Evolutionary conservation across 2,888 invertebrate genomes (phyloP), one percentile per base, ranked within the genome.

Genomic region (Acleris literana): DNA sequence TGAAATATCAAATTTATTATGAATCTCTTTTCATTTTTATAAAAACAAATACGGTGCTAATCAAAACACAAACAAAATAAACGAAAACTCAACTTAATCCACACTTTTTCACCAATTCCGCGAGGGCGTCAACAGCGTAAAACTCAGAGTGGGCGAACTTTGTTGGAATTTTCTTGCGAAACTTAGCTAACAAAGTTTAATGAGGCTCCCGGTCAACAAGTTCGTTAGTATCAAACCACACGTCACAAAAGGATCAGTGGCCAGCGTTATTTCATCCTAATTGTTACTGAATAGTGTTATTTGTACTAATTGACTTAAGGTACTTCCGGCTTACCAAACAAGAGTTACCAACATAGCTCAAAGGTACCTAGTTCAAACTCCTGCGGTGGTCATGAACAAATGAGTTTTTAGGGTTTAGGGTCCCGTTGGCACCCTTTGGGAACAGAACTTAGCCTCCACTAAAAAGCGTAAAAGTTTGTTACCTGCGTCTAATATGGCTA

Each of bases 161-260:
- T 22, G 44, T 53, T 17, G 43, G 17, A 49, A 59, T 60, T 44
- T 55, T 20, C 44, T 51, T 44, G 16, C 16, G 4, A 44, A 60
- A 49, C 44, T 55, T 49, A 29, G 60, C 22, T 22, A 29, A 56
- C 61, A 22, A 57, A 66, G 56, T 53, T 62, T 48, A 62, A 57
- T 48, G 56, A 56, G 51, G 52, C 65, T 61, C 57, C 66, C 56
- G 66, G 66, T 56, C 66, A 53, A 51, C 51, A 55, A 18, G 52
- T 66, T 66, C 66, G 61, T 66, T 62, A 66, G 66, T 43, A 60
- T 57, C 61, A 57, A 66, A 66, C 61, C 66, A 48, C 66, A 52
- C 56, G 46, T 65, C 60, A 57, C 61, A 66, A 66, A 66, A 57
- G 61, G 56, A 52, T 62, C 48, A 61, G 29, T 43, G 17, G 49